Evolutionary conservation across 35 echinoderm and acorn worm genomes (phyloP).

Genomic region (Ophiothrix spiculata): DNA sequence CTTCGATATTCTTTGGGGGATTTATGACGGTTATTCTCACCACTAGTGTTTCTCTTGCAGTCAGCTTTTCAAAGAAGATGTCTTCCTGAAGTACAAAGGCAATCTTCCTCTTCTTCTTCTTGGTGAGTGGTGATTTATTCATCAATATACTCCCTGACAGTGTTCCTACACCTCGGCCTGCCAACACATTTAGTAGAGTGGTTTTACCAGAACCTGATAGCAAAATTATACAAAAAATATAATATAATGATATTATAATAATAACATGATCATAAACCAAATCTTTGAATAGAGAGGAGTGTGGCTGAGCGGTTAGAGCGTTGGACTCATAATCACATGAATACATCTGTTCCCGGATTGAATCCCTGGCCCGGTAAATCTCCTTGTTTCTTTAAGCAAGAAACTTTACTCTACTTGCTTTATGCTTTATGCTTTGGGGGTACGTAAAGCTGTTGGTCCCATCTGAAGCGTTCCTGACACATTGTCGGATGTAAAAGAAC

Average conservation of each 20-base stretch:
- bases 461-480: too few relatives aligned
- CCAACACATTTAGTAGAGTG: constrained; percentile 44
- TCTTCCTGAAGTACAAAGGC: constrained; percentile 81
- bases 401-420: too few relatives aligned
- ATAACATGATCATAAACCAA: background rate
- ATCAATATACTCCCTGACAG: constrained; percentile 34
- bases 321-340: too few relatives aligned
- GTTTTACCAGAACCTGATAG: constrained; percentile 80
- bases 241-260: background rate
- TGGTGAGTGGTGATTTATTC: constrained; percentile 40
- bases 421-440: background rate
- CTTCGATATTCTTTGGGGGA: too few relatives aligned
- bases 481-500: too few relatives aligned
- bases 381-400: too few relatives aligned
- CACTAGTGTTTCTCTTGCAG: constrained; percentile 56
- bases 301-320: too few relatives aligned
- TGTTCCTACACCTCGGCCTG: constrained; percentile 30
- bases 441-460: too few relatives aligned
- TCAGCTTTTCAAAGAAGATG: constrained; percentile 71
- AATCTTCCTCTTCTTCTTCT: constrained; percentile 54
- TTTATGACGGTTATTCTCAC: too few relatives aligned
- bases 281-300: too few relatives aligned
- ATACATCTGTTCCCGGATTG: too few relatives aligned
- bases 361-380: background rate
- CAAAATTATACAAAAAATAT: too few relatives aligned